Evolutionary conservation across 2,888 invertebrate species (phyloP), one percentile per base, ranked within the genome.

Genomic region (Archips xylosteana): DNA sequence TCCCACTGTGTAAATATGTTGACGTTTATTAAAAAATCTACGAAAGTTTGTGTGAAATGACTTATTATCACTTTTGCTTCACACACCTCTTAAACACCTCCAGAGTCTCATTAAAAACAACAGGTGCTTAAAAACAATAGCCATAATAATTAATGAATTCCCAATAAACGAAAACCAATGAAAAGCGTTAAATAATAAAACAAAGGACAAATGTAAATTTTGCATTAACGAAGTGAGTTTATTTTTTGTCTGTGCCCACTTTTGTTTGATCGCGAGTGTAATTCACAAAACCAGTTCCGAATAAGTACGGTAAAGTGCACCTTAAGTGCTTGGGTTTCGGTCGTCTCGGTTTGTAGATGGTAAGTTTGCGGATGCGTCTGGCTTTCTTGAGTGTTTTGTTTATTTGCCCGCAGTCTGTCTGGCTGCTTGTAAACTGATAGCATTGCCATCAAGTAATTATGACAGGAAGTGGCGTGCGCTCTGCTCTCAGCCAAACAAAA

Each of bases 181-280:
- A 54, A 23, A 12, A 49, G 10, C 49, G 49, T 10, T 9, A 49
- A 49, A 49, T 49, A 49, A 49, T 49, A 13, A 62, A 72, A 72
- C 13, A 47, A 65, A 62, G 54, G 73, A 73, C 32, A 90, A 9
- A 91, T 90, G 90, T 86, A 90, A 92, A 92, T 91, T 45, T 89
- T 88, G 80, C 83, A 89, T 86, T 91, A 91, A 92, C 91, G 90
- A 92, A 90, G 87, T 84, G 85, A 85, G 83, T 87, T 85, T 87
- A 84, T 87, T 89, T 87, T 88, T 88, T 85, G 78, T 75, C 73
- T 63, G 68, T 75, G 75, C 74, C 70, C 77, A 74, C 69, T 79
- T 81, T 77, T 81, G 73, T 83, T 83, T 77, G 81, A 80, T 79
- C 79, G 80, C 78, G 75, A 77, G 69, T 76, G 76, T 80, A 78